Base-by-base conservation (phyloP, 2,888 invertebrate species). In the Temnothorax rugatulus region DNA sequence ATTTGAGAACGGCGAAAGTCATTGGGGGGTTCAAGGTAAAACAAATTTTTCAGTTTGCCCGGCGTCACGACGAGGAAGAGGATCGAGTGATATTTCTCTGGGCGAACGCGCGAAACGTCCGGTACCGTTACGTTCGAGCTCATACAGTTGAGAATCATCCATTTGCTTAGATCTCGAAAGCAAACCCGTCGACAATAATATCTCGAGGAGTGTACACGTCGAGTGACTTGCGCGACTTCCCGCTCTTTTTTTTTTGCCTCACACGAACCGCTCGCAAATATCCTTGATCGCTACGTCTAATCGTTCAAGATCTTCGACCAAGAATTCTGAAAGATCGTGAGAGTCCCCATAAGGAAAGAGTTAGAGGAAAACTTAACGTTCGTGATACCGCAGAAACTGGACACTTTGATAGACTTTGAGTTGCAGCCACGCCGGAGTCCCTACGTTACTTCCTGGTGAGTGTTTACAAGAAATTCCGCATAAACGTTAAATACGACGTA, bases 81-180 rank as follows among this genome's bases (percentile, higher is more conserved):
- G 13, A 47, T 59, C 34, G 44, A 41, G 68, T 64, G 84, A 88
- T 69, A 63, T 52, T 87, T 87, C 82, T 54, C 38, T 29, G 66
- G 66, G 57, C 76, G 84, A 83, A 83, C 81, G 83, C 79, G 76
- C 82, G 89, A 86, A 86, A 87, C 81, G 84, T 84, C 34, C 63
- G 15, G 21, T 77, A 83, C 88, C 86, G 88, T 88, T 88, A 88
- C 34, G 7, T 29, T 29, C 47, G 57, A 69, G 74, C 47, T 69
- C 69, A 68, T 52, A 69, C 18, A 21, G 21, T 9, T 41, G 73
- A 74, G 77, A 41, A 21, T 83, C 4, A 21, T 9, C 83, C 86
- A 82, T 89, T 89, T 82, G 76, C 83, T 77, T 74, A 79, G 74
- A 86, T 86, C 86, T 86, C 82, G 77, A 84, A 83, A 77, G 84